phyloP scores from a whole-genome alignment of 1,140 invertebrate species.

The Steinernema khuongi region DNA sequence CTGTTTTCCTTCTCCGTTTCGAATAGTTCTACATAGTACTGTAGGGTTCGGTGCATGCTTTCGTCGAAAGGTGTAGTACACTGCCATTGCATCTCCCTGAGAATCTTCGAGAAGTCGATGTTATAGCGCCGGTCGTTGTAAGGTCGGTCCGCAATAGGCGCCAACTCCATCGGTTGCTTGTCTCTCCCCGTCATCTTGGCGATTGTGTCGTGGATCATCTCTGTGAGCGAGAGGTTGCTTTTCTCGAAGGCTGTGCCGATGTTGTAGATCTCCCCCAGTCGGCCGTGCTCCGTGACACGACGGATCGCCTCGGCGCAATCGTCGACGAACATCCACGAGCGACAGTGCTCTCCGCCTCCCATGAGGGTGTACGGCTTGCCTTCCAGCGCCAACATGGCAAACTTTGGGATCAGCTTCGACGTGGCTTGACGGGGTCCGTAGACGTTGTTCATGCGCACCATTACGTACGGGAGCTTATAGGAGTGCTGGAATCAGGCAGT shows the following conservation, averaged over 20 bases:
- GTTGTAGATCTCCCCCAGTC: constrained; percentile 54
- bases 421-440: constrained; percentile 58
- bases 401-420: constrained; percentile 59
- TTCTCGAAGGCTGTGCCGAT: constrained; percentile 58
- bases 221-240: constrained; percentile 53
- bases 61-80: constrained; percentile 54
- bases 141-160: constrained; percentile 52
- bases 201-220: constrained; percentile 53
- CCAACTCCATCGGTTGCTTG: constrained; percentile 37
- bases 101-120: constrained; percentile 58
- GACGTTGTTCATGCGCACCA: constrained; percentile 60
- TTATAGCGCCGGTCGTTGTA: constrained; percentile 58
- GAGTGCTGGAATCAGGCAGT: constrained; percentile 59
- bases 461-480: constrained; percentile 59
- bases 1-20: too few relatives aligned
- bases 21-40: constrained; percentile 59
- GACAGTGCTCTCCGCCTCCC: constrained; percentile 56
- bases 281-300: constrained; percentile 46
- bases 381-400: constrained; percentile 56
- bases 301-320: constrained; percentile 57
- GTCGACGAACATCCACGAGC: constrained; percentile 58
- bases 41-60: constrained; percentile 49
- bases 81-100: constrained; percentile 48
- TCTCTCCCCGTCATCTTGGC: constrained; percentile 39
- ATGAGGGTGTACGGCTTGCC: constrained; percentile 59